phyloP scores from a whole-genome alignment of 2,888 invertebrate species.

The Endotricha flammealis region DNA sequence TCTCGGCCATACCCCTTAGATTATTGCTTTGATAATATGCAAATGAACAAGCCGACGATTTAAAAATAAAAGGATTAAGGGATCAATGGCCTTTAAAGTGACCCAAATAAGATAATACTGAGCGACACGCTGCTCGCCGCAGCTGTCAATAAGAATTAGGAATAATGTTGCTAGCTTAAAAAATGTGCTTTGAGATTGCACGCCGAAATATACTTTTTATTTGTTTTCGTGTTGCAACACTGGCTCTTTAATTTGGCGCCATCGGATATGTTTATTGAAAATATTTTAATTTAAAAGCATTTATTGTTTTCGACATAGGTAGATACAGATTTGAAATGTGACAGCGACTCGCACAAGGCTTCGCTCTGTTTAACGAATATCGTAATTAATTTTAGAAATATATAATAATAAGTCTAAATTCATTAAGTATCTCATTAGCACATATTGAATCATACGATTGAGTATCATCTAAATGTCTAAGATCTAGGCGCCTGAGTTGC shows the following conservation, averaged over 20 bases:
- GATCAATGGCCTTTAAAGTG: constrained; percentile 65
- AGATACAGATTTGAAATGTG: too few species aligned
- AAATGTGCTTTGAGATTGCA: constrained; percentile 7
- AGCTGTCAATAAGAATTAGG: constrained; percentile 69
- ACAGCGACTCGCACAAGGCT: too few species aligned
- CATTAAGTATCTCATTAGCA: neutral
- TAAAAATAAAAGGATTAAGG: constrained; percentile 64
- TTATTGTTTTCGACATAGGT: neutral
- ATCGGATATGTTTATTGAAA: neutral
- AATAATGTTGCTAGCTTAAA: constrained; percentile 44
- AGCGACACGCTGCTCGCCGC: constrained; percentile 46
- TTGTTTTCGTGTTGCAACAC: constrained; percentile 1
- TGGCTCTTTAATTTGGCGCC: constrained; percentile 4
- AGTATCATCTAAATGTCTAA: neutral
- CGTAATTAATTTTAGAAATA: too few species aligned
- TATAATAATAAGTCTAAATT: too few species aligned
- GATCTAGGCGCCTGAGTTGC: neutral
- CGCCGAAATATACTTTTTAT: constrained; percentile 2
- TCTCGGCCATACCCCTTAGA: constrained; percentile 63
- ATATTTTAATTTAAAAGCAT: neutral
- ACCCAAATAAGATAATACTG: constrained; percentile 71
- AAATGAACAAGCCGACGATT: constrained; percentile 61
- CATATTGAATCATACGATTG: neutral
- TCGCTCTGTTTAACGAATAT: too few species aligned
- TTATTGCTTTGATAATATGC: constrained; percentile 68